Evolutionary conservation across 2,113 vertebrate genomes (phyloP), one percentile per base, ranked within the genome.

Genomic region (Tetraodon nigroviridis): DNA sequence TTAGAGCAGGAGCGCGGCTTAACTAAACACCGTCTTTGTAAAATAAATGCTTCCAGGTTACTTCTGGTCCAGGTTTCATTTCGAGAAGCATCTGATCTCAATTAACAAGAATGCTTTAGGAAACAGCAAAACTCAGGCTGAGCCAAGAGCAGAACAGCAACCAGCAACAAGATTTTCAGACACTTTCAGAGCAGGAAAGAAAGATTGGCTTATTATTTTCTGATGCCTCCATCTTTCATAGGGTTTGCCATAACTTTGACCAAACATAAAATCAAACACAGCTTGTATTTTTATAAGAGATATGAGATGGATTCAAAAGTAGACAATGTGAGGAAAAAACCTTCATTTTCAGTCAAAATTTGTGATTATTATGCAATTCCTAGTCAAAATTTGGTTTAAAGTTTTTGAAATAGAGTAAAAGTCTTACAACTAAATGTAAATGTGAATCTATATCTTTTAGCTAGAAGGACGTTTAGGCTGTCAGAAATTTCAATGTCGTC

Each of bases 1-100:
- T 90, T 89, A 78, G 82, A 76, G 60, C 1, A 6, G 53, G 84
- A 90, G 91, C 89, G 80, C 58, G 48, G 79, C 88, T 87, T 88
- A 88, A 84, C 90, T 92, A 89, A 89, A 90, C 91, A 90, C 89
- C 85, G 81, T 89, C 90, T 90, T 90, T 90, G 92, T 92, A 93
- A 91, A 91, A 90, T 95, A 96, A 96, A 93, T 94, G 93, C 89
- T 96, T 96, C 93, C 93, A 96, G 93, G 92, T 93, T 94, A 93
- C 89, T 76, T 69, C 79, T 67, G 86, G 71, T 90, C 89, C 71
- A 86, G 93, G 92, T 93, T 92, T 88, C 82, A 71, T 60, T 79
- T 71, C 46, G 40, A 68, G 84, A 81, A 61, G 84, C 94, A 94
- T 92, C 92, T 93, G 91, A 92, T 92, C 88, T 90, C 92, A 93